These are phyloP conservation scores for Hystrix cristata DNA, from an alignment of 2,113 vertebrate genomes.

Conservation along the genomic window DNA sequence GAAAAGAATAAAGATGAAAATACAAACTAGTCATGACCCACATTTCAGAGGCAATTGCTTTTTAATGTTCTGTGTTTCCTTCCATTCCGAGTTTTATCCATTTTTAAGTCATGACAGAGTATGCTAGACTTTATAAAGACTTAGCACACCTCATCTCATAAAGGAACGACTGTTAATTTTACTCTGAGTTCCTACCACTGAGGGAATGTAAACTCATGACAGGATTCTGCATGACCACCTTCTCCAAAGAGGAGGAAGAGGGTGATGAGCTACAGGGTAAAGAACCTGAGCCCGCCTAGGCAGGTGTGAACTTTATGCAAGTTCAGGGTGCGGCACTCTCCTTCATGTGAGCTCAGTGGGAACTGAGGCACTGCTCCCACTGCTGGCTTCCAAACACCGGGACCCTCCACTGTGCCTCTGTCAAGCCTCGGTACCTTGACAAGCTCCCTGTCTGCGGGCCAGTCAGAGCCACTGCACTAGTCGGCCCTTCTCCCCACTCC, in stretches of 20 bases:
- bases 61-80: slow-evolving; percentile 32
- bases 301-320: neutral
- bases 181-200: neutral
- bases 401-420: neutral
- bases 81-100: neutral
- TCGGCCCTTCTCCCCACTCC: neutral
- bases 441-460: neutral
- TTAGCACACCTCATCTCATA: neutral
- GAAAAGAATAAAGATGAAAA: slow-evolving; percentile 19
- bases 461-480: neutral
- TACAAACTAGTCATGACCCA: neutral
- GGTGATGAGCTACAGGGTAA: neutral
- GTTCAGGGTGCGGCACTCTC: neutral
- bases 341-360: neutral
- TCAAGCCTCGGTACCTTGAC: neutral
- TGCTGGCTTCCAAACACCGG: neutral
- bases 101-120: neutral
- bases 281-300: neutral
- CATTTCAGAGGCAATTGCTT: slow-evolving; percentile 12
- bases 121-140: neutral
- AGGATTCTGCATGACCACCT: neutral
- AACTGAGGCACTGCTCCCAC: neutral
- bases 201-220: neutral
- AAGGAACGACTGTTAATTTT: neutral
- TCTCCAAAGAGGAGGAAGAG: neutral